Base-by-base conservation (phyloP, 2,888 invertebrate genomes). In the Watsonalla cultraria region DNA sequence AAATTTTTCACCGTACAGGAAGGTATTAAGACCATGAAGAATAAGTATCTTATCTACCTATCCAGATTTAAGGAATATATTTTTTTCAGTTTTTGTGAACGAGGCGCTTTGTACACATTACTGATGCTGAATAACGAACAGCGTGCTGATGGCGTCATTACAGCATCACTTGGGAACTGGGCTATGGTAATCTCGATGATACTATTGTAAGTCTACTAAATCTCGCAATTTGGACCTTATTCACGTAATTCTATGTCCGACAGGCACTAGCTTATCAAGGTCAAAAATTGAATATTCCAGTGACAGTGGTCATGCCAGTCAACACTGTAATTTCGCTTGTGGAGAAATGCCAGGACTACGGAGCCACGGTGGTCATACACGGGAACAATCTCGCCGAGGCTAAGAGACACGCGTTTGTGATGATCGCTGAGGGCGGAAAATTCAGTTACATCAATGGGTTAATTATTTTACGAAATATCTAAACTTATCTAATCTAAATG, bases 111-210 rank as follows among this genome's bases (percentile, higher is more conserved):
- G 15, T 95, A 96, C 74, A 94, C 95, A 0, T 85, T 98, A 52
- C 76, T 95, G 58, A 94, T 93, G 88, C 81, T 98, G 24, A 84
- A 91, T 8, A 87, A 92, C 52, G 93, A 95, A 42, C 93, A 96
- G 78, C 93, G 93, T 68, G 82, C 83, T 58, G 79, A 73, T 39
- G 98, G 98, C 4, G 96, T 98, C 0, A 95, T 96, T 53, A 96
- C 97, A 5, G 97, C 98, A 0, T 97, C 97, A 5, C 90, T 96
- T 52, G 98, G 98, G 5, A 98, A 98, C 80, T 98, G 98, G 87
- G 98, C 97, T 0, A 92, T 95, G 78, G 84, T 82, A 60, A 54
- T 56, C 45, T 14, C 15, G 8, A 45, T 42, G 33, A 35, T 35
- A 11, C 15, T 9, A 45, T 51, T 13, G 4, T 33, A 9, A 33